These are phyloP conservation scores for Scytalopus superciliaris DNA, from an alignment of 2,113 vertebrate genomes.

Conservation along the genomic window DNA sequence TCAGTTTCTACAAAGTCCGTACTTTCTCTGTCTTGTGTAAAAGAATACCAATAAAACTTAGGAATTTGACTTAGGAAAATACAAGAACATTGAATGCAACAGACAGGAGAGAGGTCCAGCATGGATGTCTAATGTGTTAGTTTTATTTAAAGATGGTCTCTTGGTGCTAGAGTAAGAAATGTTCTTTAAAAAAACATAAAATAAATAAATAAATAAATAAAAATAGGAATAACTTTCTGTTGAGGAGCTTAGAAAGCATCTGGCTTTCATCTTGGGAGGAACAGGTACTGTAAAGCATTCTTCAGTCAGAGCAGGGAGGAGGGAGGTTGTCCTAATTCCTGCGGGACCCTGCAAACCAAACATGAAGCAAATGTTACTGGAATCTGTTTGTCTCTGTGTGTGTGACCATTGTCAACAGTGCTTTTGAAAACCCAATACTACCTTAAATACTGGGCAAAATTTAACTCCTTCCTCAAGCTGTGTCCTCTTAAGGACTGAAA, in stretches of 20 bases:
- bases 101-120: slow-evolving; percentile 52
- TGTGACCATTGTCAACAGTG: not conserved
- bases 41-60: not conserved
- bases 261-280: slow-evolving; percentile 36
- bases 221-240: slow-evolving; percentile 58
- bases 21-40: not conserved
- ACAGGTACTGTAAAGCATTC: slow-evolving; percentile 13
- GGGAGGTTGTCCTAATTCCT: slow-evolving; percentile 26
- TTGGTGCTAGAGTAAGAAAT: slow-evolving; percentile 65
- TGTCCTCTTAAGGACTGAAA: not conserved
- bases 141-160: slow-evolving; percentile 64
- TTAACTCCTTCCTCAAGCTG: not conserved
- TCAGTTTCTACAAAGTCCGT: not conserved
- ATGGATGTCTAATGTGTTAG: slow-evolving; percentile 39
- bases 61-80: slow-evolving; percentile 16
- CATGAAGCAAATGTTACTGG: not conserved
- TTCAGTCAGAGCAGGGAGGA: not conserved
- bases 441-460: not conserved
- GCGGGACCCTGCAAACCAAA: slow-evolving; percentile 52
- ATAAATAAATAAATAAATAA: slow-evolving; percentile 75
- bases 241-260: slow-evolving; percentile 18
- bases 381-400: not conserved
- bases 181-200: slow-evolving; percentile 38
- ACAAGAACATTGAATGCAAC: slow-evolving; percentile 26
- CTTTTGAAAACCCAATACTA: not conserved